A percentile compares a stretch with the other conserved stretches of the same genome.
Evolutionary conservation across 2,888 invertebrate species (phyloP).

Genomic region (Deilephila elpenor): DNA sequence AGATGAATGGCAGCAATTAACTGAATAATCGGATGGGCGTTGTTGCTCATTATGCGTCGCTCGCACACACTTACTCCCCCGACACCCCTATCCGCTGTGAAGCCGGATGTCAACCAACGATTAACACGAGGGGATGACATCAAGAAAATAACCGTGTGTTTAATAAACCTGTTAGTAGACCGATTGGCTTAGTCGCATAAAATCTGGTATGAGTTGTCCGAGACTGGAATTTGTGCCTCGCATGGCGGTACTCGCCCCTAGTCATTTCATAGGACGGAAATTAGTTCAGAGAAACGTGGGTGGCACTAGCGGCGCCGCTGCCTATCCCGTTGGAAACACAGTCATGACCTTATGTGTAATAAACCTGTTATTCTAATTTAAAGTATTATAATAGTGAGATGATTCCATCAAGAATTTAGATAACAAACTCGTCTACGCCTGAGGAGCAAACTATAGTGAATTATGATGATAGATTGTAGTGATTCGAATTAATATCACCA

Average conservation of each 20-base stretch:
- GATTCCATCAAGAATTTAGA: neutral
- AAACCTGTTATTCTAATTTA: no score
- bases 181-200: no score
- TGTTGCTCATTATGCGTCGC: neutral
- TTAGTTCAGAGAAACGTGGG: no score
- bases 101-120: neutral
- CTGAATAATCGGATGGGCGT: neutral
- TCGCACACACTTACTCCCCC: neutral
- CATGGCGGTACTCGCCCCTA: no score
- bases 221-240: no score
- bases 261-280: no score
- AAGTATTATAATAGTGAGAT: neutral
- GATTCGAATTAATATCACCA: conserved; percentile 35
- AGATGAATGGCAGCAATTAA: neutral
- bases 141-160: neutral
- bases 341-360: no score
- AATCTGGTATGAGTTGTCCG: no score
- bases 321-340: no score
- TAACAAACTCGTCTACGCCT: neutral
- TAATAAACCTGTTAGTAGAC: neutral
- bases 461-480: conserved; percentile 32
- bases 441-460: neutral
- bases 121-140: neutral
- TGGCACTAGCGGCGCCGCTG: no score
- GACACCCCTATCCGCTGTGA: neutral